phyloP scores from a whole-genome alignment of 2,113 vertebrate genomes.

The Gadus chalcogrammus region DNA sequence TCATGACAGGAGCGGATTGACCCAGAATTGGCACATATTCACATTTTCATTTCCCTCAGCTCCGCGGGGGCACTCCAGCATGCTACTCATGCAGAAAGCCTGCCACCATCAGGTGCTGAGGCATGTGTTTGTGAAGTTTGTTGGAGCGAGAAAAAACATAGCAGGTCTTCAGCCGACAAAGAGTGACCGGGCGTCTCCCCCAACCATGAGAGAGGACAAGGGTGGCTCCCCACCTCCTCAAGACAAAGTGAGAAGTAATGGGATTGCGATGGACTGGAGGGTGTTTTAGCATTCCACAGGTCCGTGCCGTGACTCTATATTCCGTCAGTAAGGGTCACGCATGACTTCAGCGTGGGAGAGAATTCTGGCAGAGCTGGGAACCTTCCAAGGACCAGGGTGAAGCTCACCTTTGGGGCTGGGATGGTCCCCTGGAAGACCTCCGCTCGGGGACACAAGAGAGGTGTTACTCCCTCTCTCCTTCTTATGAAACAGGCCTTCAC shows the following conservation, averaged over 20 bases:
- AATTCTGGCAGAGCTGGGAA: slow-evolving; percentile 77
- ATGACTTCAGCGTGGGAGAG: slow-evolving; percentile 69
- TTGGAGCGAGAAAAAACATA: no score
- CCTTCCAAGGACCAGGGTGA: slow-evolving; percentile 83
- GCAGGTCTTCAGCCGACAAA: no score
- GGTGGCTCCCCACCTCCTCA: slow-evolving; percentile 27
- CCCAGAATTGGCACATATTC: slow-evolving; percentile 63
- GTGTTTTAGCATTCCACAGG: slow-evolving; percentile 28
- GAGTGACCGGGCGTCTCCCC: slow-evolving; percentile 10
- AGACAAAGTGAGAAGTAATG: slow-evolving; percentile 50
- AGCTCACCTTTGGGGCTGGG: slow-evolving; percentile 62
- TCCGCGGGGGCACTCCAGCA: slow-evolving; percentile 27
- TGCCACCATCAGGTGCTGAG: slow-evolving; percentile 26
- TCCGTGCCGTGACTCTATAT: slow-evolving; percentile 29
- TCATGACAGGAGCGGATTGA: slow-evolving; percentile 36
- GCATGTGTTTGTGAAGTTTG: slow-evolving; percentile 37
- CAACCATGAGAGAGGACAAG: slow-evolving; percentile 32
- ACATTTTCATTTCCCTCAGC: slow-evolving; percentile 40
- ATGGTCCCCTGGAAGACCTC: slow-evolving; percentile 37
- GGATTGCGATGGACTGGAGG: slow-evolving; percentile 38
- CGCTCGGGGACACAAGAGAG: slow-evolving; percentile 27
- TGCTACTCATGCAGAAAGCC: slow-evolving; percentile 39
- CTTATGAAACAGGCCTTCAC: slow-evolving; percentile 16
- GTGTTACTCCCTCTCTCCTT: slow-evolving; percentile 26
- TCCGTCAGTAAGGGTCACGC: slow-evolving; percentile 56